phyloP scores from a whole-genome alignment of 2,113 vertebrate species.

The Sialia sialis region DNA sequence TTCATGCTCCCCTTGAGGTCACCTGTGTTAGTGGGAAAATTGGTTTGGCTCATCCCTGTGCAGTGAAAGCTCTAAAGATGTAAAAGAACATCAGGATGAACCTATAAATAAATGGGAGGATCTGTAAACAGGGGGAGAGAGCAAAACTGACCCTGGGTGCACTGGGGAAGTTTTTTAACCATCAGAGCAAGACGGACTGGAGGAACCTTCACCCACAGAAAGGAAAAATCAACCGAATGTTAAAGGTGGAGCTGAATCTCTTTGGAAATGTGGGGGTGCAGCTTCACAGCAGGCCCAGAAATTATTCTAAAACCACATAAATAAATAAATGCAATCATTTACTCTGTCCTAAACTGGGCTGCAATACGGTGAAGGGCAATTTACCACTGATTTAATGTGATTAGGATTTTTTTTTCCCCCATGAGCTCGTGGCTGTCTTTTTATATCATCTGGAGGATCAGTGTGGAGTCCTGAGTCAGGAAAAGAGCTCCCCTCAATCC shows the following conservation, averaged over 20 bases:
- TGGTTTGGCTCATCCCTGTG: neutral
- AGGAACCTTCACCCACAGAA: neutral
- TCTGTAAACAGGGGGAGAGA: neutral
- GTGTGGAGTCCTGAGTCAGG: conserved; percentile 33
- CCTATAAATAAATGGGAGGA: accelerated
- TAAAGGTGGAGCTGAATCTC: neutral
- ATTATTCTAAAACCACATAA: neutral
- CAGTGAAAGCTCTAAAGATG: neutral
- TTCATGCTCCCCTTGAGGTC: neutral
- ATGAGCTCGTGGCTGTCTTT: neutral
- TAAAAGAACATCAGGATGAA: neutral
- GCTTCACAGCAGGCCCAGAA: neutral
- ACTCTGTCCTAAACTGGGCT: neutral
- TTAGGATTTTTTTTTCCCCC: conserved; percentile 6
- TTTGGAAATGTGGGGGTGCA: neutral
- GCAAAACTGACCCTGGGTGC: neutral
- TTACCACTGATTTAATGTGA: conserved; percentile 31
- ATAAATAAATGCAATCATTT: neutral
- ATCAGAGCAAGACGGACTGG: neutral
- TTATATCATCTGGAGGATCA: neutral
- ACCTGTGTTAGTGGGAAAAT: neutral
- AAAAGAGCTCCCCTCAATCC: conserved; percentile 15
- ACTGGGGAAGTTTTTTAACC: neutral
- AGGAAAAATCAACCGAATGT: neutral
- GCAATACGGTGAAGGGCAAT: neutral